A percentile compares a stretch with the other conserved stretches of the same genome.
These are phyloP conservation scores for Apodemus speciosus DNA, from an alignment of 2,113 vertebrate genomes.

Conservation along the genomic window DNA sequence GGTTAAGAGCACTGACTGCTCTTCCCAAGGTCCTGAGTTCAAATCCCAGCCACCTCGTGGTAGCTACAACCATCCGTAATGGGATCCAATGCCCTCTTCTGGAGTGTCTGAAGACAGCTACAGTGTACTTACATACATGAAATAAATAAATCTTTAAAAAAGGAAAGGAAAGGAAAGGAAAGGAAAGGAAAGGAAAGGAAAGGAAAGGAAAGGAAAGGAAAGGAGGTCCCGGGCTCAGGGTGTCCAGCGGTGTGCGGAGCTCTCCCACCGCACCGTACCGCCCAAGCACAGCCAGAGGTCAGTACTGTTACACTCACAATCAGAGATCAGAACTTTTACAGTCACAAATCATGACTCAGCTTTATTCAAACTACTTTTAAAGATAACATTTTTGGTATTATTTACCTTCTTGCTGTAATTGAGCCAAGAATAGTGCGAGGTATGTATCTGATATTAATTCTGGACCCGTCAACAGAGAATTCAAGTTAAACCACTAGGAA, in stretches of 20 bases:
- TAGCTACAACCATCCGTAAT: too few species aligned
- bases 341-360: not conserved
- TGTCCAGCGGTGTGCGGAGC: not conserved
- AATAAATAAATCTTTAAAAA: too few species aligned
- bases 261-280: not conserved
- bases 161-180: too few species aligned
- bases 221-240: not conserved
- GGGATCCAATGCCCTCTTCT: too few species aligned
- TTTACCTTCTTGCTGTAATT: conserved; percentile 99
- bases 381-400: conserved; percentile 76
- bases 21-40: too few species aligned
- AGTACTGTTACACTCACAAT: not conserved
- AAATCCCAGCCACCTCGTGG: too few species aligned
- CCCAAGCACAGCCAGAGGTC: not conserved
- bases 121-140: too few species aligned
- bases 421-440: conserved; percentile 98
- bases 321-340: not conserved
- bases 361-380: conserved; percentile 71
- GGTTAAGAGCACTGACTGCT: too few species aligned
- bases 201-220: too few species aligned
- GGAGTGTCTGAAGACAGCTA: too few species aligned
- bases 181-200: too few species aligned
- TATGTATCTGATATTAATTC: conserved; percentile 99
- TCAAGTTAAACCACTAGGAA: conserved; percentile 99
- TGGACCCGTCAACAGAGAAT: conserved; percentile 98